Conservation (phyloP, 2,113 vertebrate genomes). For the Xerus inauris region DNA sequence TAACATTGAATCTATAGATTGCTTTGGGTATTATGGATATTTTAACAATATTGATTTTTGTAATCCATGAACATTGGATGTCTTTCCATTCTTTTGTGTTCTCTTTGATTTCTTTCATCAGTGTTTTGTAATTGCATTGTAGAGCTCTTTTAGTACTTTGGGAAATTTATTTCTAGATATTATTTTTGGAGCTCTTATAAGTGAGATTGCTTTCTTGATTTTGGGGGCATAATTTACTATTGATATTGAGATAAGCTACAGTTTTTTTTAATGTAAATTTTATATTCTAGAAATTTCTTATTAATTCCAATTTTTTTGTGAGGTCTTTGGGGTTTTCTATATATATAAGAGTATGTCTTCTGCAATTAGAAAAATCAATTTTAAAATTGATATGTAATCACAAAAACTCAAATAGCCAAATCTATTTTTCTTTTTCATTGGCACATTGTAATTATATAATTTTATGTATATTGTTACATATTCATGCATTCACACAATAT, state of each 20-base stretch:
- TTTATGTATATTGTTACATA: too few relatives aligned
- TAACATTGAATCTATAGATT: background rate
- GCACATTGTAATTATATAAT: too few relatives aligned
- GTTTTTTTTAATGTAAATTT: background rate
- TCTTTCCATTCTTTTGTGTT: background rate
- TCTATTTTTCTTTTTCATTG: too few relatives aligned
- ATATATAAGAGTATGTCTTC: background rate
- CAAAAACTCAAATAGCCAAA: background rate
- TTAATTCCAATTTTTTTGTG: background rate
- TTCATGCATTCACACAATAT: too few relatives aligned
- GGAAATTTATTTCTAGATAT: background rate
- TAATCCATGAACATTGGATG: background rate
- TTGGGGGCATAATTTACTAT: background rate
- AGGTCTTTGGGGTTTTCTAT: background rate
- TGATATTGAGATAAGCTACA: background rate
- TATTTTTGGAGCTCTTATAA: background rate
- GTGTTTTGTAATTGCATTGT: background rate
- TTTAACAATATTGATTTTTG: background rate
- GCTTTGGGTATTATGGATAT: background rate
- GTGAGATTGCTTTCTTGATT: too few relatives aligned
- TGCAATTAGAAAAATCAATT: background rate
- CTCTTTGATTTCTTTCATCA: background rate
- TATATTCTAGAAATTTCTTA: background rate
- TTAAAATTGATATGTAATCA: background rate
- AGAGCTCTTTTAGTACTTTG: background rate